Percentiles rank a stretch among this genome's conserved stretches.
Conservation (phyloP, 1,140 invertebrate genomes). For the Brachystomella parvula region DNA sequence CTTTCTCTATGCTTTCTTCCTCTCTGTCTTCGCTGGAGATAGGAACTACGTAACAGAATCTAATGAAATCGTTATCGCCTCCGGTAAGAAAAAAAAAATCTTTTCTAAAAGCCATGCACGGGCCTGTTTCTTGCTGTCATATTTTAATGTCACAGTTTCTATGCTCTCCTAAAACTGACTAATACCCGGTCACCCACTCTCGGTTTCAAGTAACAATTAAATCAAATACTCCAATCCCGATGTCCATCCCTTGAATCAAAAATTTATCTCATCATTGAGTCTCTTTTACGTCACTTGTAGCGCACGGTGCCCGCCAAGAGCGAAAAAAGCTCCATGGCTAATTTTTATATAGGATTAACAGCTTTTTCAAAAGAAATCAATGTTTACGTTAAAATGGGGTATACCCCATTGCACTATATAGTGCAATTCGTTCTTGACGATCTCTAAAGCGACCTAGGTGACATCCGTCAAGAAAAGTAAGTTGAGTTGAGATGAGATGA, state of each 20-base stretch:
- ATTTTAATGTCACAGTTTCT: neutral
- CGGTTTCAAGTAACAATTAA: neutral
- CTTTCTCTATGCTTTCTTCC: neutral
- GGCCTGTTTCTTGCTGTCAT: neutral
- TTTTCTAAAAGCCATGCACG: too few relatives aligned
- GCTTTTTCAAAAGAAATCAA: neutral
- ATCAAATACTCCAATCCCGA: neutral
- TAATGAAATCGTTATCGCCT: neutral
- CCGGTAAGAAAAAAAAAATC: neutral
- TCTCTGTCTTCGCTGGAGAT: neutral
- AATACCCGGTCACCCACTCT: too few relatives aligned
- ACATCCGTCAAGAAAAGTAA: too few relatives aligned
- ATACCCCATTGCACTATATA: too few relatives aligned
- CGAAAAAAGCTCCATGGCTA: too few relatives aligned
- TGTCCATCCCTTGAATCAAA: neutral
- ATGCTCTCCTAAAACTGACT: neutral
- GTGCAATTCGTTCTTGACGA: too few relatives aligned
- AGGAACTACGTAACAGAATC: neutral
- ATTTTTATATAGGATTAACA: too few relatives aligned
- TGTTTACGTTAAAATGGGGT: neutral
- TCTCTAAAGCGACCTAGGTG: too few relatives aligned
- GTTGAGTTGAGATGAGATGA: too few relatives aligned
- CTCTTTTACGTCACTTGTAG: too few relatives aligned
- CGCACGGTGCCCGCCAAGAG: too few relatives aligned
- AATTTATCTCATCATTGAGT: neutral